A percentile compares a stretch with the other conserved stretches of the same genome.
These are phyloP conservation scores for Dromas ardeola DNA, from an alignment of 2,113 vertebrate species.

Conservation along the genomic window DNA sequence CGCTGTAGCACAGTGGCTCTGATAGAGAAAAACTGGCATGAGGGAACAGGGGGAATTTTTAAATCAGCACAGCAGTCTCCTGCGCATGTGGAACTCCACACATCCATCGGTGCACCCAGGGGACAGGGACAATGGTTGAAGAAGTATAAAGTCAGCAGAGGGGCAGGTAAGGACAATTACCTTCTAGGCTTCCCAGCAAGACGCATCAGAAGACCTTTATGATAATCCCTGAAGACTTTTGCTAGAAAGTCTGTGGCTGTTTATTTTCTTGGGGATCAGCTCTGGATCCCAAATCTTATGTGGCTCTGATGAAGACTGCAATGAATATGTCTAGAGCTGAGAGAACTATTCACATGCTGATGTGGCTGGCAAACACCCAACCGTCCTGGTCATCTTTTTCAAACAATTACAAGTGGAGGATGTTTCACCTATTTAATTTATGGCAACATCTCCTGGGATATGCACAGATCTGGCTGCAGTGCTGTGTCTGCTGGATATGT, in stretches of 20 bases:
- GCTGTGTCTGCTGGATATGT: not conserved
- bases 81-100: not conserved
- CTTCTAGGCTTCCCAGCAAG: not conserved
- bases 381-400: not conserved
- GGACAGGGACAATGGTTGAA: not conserved
- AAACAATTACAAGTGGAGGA: not conserved
- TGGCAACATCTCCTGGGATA: not conserved
- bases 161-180: not conserved
- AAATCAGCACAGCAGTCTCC: not conserved
- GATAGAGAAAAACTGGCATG: not conserved
- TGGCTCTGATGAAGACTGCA: not conserved
- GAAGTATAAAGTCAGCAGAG: not conserved
- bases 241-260: not conserved
- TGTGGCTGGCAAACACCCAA: not conserved
- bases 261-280: not conserved
- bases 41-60: not conserved
- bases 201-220: not conserved
- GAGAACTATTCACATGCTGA: not conserved
- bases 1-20: not conserved
- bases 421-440: not conserved
- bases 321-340: not conserved
- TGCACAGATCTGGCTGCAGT: not conserved
- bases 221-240: not conserved
- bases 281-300: not conserved
- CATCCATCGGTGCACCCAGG: rapidly evolving